These are phyloP conservation scores for Seriola dumerili DNA, from an alignment of 2,113 vertebrate genomes.

Conservation along the genomic window DNA sequence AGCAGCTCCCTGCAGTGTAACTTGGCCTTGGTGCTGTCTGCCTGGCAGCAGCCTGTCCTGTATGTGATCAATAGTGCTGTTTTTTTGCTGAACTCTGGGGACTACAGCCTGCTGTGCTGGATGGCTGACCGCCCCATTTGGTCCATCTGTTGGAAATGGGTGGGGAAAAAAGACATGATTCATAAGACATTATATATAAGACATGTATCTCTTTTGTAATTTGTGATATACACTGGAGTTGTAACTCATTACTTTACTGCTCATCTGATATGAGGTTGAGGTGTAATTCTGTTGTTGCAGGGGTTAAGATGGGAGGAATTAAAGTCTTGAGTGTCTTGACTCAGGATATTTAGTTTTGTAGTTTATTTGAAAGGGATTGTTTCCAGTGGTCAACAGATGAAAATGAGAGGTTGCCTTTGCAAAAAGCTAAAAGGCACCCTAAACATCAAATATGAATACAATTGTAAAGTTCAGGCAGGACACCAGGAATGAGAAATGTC, in stretches of 20 bases:
- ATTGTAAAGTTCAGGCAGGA: background rate
- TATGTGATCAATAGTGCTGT: slow-evolving; percentile 27
- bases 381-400: no score
- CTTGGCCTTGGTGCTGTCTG: slow-evolving; percentile 23
- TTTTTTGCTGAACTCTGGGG: slow-evolving; percentile 5
- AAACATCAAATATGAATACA: no score
- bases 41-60: slow-evolving; percentile 23
- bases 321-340: background rate
- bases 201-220: background rate
- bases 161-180: background rate
- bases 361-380: no score
- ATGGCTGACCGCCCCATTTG: slow-evolving; percentile 24
- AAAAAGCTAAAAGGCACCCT: no score
- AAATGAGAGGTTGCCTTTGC: no score
- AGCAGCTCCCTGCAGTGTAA: slow-evolving; percentile 21
- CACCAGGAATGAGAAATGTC: background rate
- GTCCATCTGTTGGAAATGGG: slow-evolving; percentile 35
- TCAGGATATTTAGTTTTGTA: background rate
- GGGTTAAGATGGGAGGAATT: background rate
- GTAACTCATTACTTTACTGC: background rate
- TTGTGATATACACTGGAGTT: background rate
- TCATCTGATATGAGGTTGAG: background rate
- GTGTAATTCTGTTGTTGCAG: background rate
- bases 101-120: slow-evolving; percentile 17
- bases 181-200: background rate